Evolutionary conservation across 2,888 invertebrate species (phyloP), one percentile per base, ranked within the genome.

Genomic region (Dryomyza anilis): DNA sequence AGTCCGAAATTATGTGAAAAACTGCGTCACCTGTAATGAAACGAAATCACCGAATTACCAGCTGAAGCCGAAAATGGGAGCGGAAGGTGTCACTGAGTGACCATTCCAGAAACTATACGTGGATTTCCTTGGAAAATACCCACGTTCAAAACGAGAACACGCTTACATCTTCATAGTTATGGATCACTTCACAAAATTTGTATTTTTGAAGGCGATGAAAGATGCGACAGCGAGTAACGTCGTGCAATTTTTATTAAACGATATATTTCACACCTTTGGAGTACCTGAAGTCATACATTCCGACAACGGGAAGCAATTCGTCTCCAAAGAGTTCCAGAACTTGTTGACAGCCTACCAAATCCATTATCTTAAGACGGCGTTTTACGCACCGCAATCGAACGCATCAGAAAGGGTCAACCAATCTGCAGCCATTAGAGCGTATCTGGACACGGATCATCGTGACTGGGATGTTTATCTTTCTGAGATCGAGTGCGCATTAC

Each of bases 331-430:
- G 10, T 73, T 71, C 29, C 39, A 67, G 12, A 8, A 45, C 1
- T 55, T 72, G 14, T 19, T n/a, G n/a, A n/a, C n/a, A n/a, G n/a
- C 52, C 1, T 74, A 70, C 45, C 52, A 66, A 19, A 59, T 69
- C 1, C 39, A 53, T 6, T 58, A 73, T 16, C 19, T 52, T 5
- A 73, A 65, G 53, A 77, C 70, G 36, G 69, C 74, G 0, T 55
- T 60, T 4, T 78, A 80, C 58, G n/a, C n/a, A n/a, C n/a, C n/a
- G n/a, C n/a, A n/a, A n/a, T n/a, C n/a, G n/a, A n/a, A n/a, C n/a
- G n/a, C 76, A 1, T 75, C 75, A 0, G 79, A 80, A 60, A 63
- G 77, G 1, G 71, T 74, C 0, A 80, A 80, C 59, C 66, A 73
- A 23, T 74, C 74, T 0, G 76, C 77, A 1, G 74, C 73, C 48